These are phyloP conservation scores for Solenopsis invicta DNA, from an alignment of 1,140 invertebrate genomes.

Conservation along the genomic window DNA sequence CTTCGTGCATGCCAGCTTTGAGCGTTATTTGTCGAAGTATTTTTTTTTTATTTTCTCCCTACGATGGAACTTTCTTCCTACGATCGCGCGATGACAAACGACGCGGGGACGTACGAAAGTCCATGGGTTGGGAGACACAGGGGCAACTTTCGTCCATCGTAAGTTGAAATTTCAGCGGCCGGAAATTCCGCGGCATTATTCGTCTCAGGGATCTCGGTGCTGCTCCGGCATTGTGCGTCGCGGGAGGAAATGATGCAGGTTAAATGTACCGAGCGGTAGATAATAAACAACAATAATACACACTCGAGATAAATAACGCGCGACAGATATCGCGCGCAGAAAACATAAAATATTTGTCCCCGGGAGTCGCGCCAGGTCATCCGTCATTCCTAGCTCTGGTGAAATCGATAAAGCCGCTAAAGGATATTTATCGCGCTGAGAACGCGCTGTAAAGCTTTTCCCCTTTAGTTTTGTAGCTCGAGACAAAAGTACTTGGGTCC, in stretches of 20 bases:
- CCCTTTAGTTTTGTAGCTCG: conserved; percentile 3
- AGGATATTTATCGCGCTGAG: conserved; percentile 51
- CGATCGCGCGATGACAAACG: conserved; percentile 58
- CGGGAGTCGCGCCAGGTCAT: conserved; percentile 68
- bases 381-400: conserved; percentile 71
- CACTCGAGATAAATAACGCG: conserved; percentile 81
- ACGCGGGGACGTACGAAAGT: conserved; percentile 25
- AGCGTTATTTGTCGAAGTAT: conserved; percentile 53
- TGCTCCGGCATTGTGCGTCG: conserved; percentile 61
- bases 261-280: conserved; percentile 83
- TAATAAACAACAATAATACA: conserved; percentile 85
- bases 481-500: conserved; percentile 9
- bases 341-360: conserved; percentile 77
- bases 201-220: conserved; percentile 50
- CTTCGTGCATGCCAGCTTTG: conserved; percentile 1
- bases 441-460: conserved; percentile 27
- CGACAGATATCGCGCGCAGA: conserved; percentile 76
- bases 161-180: conserved; percentile 57
- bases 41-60: conserved; percentile 48
- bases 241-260: conserved; percentile 79
- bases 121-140: conserved; percentile 35
- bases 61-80: conserved; percentile 45
- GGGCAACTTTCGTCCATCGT: conserved; percentile 58
- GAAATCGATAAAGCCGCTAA: conserved; percentile 74
- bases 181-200: conserved; percentile 67